Evolutionary conservation across 2,888 invertebrate species (phyloP).

Genomic region (Ommatoiulus sabulosus): DNA sequence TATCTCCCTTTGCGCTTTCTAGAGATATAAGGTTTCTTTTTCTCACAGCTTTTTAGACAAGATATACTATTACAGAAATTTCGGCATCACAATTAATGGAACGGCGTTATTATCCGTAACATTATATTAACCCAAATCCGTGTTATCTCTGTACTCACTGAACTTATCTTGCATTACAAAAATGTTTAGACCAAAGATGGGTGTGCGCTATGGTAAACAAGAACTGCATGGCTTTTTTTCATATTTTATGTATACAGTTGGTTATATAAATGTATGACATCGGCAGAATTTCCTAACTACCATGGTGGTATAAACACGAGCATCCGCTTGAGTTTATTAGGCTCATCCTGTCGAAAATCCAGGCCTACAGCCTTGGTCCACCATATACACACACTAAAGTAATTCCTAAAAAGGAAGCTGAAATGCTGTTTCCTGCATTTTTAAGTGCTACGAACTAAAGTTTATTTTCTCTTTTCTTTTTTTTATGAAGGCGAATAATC

Average conservation of each 20-base stretch:
- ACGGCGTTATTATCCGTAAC: not conserved
- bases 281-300: not conserved
- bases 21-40: not conserved
- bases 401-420: not conserved
- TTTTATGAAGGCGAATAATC: constrained; percentile 47
- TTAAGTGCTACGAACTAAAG: constrained; percentile 23
- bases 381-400: not conserved
- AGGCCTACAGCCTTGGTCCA: not conserved
- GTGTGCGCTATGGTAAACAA: not conserved
- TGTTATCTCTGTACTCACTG: not conserved
- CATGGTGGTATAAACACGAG: constrained; percentile 4
- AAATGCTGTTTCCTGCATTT: not conserved
- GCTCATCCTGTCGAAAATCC: constrained; percentile 2
- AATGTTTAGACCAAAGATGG: not conserved
- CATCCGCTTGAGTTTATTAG: constrained; percentile 26
- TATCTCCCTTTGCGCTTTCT: no score
- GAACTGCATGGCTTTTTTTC: not conserved
- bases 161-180: not conserved
- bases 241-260: not conserved
- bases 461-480: not conserved
- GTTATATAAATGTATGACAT: not conserved
- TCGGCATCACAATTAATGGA: not conserved
- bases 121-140: not conserved
- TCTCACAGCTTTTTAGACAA: not conserved
- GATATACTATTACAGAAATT: not conserved